A percentile compares a stretch with the other conserved stretches of the same genome.
phyloP scores from a whole-genome alignment of 1,140 invertebrate genomes.

The Olivierus martensii region DNA sequence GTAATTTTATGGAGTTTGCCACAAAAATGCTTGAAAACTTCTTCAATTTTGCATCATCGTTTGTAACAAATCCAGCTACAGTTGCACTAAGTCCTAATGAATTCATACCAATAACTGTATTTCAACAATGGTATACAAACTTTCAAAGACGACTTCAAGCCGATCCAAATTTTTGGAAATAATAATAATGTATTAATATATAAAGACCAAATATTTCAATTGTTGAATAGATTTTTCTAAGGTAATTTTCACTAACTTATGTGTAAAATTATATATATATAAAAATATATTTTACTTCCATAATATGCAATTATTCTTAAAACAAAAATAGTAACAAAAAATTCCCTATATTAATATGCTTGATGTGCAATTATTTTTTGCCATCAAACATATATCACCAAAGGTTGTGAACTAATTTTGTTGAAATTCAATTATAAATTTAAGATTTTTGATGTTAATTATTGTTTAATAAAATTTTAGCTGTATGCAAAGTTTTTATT shows the following conservation, averaged over 20 bases:
- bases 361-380: too few species aligned
- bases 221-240: neutral
- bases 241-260: neutral
- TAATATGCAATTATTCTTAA: too few species aligned
- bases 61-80: conserved; percentile 57
- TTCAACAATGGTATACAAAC: conserved; percentile 87
- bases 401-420: too few species aligned
- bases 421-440: too few species aligned
- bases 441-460: too few species aligned
- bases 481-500: too few species aligned
- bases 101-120: conserved; percentile 68
- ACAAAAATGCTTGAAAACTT: conserved; percentile 89
- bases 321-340: too few species aligned
- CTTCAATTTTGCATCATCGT: conserved; percentile 82
- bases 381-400: too few species aligned
- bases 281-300: too few species aligned
- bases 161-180: conserved; percentile 91
- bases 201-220: neutral
- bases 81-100: conserved; percentile 53
- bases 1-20: conserved; percentile 60
- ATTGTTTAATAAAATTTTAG: too few species aligned
- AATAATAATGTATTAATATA: neutral
- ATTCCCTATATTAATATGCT: too few species aligned
- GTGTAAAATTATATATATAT: neutral
- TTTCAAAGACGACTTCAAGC: conserved; percentile 74